Evolutionary conservation across 2,797 vertebrate species (phyloP), one percentile per base, ranked within the genome.

Genomic region (Lates japonicus): DNA sequence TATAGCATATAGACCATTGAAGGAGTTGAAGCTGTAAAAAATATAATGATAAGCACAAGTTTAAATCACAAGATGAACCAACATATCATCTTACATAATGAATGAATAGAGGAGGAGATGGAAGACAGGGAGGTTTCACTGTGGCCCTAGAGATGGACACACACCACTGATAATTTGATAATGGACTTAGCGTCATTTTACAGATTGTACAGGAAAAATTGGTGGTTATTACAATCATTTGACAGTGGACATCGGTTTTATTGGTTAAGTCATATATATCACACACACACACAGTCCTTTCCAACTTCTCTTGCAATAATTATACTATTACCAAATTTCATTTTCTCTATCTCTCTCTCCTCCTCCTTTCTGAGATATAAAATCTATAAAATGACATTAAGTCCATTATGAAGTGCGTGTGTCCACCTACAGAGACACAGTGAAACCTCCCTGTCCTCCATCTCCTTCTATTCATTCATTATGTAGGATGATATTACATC

Each of bases 101-200:
- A n/a, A 76, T n/a, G n/a, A n/a, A n/a, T n/a, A n/a, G n/a, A n/a
- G n/a, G 46, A 12, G 25, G 25, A 48, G 74, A 71, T 37, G 52
- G 46, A 62, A 52, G 33, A 64, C 65, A 66, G 57, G 41, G 17
- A 68, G 42, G 55, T 39, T 58, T 77, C 59, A 51, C 25, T 29
- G 33, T 44, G 16, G 41, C 14, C 52, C 42, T 46, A 4, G 7
- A 46, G 62, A 42, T 35, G 31, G 61, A 65, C 29, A 41, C 33
- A 46, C 29, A 70, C 44, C 25, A 29, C 25, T 29, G 25, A 29
- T 29, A 29, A 57, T 22, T 52, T 35, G 35, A 35, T 80, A 61
- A 78, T 42, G 41, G 63, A 75, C 46, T 11, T 88, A 83, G 88
- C 84, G 65, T 80, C 46, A 84, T 90, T 89, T 86, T 52, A 74